A percentile compares a stretch with the other conserved stretches of the same genome.
phyloP scores from a whole-genome alignment of 2,797 vertebrate genomes.

The Macroramphosus scolopax region DNA sequence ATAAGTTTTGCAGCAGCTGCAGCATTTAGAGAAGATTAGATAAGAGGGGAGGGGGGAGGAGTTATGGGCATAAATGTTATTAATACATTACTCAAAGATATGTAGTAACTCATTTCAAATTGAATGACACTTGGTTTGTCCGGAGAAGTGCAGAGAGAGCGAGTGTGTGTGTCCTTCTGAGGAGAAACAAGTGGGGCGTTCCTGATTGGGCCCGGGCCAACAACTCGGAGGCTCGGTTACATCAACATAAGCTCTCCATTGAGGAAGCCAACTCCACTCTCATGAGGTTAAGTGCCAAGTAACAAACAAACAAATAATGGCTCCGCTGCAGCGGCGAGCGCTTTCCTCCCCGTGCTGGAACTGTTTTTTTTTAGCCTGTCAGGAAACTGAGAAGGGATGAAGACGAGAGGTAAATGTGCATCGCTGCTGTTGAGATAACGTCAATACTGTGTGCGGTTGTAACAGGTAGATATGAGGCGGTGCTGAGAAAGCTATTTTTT shows the following conservation, averaged over 20 bases:
- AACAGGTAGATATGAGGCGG: conserved; percentile 67
- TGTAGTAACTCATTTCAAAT: conserved; percentile 52
- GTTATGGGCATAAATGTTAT: no score
- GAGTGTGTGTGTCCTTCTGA: conserved; percentile 24
- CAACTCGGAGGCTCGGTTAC: conserved; percentile 45
- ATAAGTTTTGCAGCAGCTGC: conserved; percentile 79
- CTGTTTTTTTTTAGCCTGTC: conserved; percentile 10
- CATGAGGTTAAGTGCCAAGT: conserved; percentile 78
- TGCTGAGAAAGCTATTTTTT: conserved; percentile 37
- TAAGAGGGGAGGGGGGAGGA: not conserved
- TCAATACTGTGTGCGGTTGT: conserved; percentile 75
- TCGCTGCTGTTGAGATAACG: conserved; percentile 38
- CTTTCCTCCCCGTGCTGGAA: conserved; percentile 24
- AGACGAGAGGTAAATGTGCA: conserved; percentile 70
- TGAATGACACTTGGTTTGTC: conserved; percentile 60
- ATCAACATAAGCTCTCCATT: conserved; percentile 42
- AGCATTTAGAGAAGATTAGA: conserved; percentile 51
- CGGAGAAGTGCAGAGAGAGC: conserved; percentile 66
- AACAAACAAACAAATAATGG: conserved; percentile 64
- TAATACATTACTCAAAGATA: no score
- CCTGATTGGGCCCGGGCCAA: conserved; percentile 26
- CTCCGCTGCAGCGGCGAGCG: conserved; percentile 53
- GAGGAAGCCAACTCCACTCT: conserved; percentile 47
- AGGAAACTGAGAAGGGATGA: conserved; percentile 26
- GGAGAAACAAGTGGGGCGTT: conserved; percentile 25